Evolutionary conservation across 2,888 invertebrate species (phyloP), one percentile per base, ranked within the genome.

Genomic region (Lordiphosa andalusiaca): DNA sequence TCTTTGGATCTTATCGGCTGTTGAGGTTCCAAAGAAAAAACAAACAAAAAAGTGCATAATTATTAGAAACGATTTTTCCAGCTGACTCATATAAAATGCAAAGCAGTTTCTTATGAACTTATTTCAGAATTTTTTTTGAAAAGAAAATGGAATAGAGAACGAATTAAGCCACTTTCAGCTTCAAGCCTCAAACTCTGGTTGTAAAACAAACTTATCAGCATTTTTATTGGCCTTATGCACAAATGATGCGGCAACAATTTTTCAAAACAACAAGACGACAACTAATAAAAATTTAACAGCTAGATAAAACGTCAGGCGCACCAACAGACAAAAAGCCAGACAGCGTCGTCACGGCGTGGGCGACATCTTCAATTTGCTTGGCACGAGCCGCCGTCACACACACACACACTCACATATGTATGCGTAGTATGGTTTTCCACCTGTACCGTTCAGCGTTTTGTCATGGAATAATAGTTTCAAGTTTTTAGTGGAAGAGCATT

Each of bases 251-350:
- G 57, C 55, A 30, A 30, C 30, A 30, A 30, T 30, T 30, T 30
- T 30, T 30, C 21, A 41, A 16, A 25, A 53, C 41, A 23, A 39
- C 19, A 50, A 63, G 65, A 77, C 75, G 63, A 81, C 69, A 63
- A 58, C 51, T 52, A 67, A 69, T 63, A 84, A 73, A 67, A 73
- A 80, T 70, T 69, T 59, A 74, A 74, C 64, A 71, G 33, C 59
- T 55, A 71, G 72, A 67, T 78, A 84, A 81, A 74, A 70, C 58
- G 56, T 52, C 53, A 68, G 66, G 58, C 78, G 58, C 55, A 44
- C 44, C 42, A 62, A 35, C 36, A 16, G 30, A 7, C 40, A 16
- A 21, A 47, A 35, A 16, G 4, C 36, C 36, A 33, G 37, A 37
- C 10, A 19, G 16, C 30, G 35, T 25, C 39, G 53, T 46, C 40